Base-by-base conservation (phyloP, 2,888 invertebrate genomes). In the Pachydiplax longipennis region DNA sequence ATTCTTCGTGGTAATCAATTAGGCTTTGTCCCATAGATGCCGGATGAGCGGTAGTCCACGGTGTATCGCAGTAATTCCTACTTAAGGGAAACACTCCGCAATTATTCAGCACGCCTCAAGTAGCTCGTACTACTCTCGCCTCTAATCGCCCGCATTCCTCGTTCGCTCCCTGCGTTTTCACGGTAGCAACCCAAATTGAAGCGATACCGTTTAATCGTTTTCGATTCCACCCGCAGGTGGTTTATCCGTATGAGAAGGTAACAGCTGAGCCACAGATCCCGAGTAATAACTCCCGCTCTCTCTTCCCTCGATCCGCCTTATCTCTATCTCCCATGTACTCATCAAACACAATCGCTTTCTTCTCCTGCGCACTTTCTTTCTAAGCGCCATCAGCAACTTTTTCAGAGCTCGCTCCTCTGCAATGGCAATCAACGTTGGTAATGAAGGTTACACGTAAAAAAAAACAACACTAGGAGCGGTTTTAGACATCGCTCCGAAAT, bases 141-240 rank as follows among this genome's bases (percentile, higher is more conserved):
- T n/a, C 65, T 31, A 35, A 87, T 87, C 61, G 37, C 87, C 87
- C 61, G 61, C 61, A 87, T 61, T 61, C 12, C 40, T 61, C 65
- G 35, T 35, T 15, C 4, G 2, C 18, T 15, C 35, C 58, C 15
- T 25, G 31, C 37, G 31, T 61, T 53, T 53, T 31, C 61, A 61
- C 18, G 61, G 61, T 61, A 61, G 61, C 53, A 83, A 87, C 61
- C 87, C 31, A 87, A 87, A 87, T 61, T 87, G 87, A 83, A 48
- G 58, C 58, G 44, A 61, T 61, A 48, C 35, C 58, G 58, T 61
- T 83, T 83, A 83, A 83, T 83, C 83, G 83, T 35, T 83, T 83
- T 83, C 65, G 87, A 37, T 87, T 87, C 61, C 35, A 37, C 87
- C 40, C 87, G 18, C 13, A 65, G 65, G 25, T 35, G 83, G 58